Evolutionary conservation across 2,113 vertebrate genomes (phyloP), one percentile per base, ranked within the genome.

Genomic region (Nematolebias whitei): DNA sequence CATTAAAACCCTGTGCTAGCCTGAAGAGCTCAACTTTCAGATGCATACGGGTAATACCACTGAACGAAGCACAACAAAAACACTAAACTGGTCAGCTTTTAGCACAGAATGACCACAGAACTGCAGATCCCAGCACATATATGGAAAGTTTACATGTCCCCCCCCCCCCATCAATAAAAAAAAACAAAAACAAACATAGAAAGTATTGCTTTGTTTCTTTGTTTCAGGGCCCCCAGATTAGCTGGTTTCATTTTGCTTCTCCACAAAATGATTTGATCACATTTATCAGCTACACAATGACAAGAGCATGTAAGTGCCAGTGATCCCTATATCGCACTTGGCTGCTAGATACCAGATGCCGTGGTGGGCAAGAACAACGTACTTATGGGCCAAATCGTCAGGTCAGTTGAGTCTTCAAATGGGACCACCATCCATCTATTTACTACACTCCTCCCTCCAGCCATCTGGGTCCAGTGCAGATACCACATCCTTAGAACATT

Each of bases 161-260:
- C 76, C 80, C 71, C 40, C 44, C 54, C 44, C 44, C 44, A 68
- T 69, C 64, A 40, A 71, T 68, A 35, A 52, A 18, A 74, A 66
- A 69, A 22, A 50, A 16, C 22, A 20, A 12, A 68, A 80, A 38
- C 61, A 48, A 58, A 83, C 44, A 41, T 72, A 55, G 62, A 40
- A 83, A 87, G 71, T 90, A 90, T 90, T 89, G 89, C 86, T 86
- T 79, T 63, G 78, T 74, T 43, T 2, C 52, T 68, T 52, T 71
- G 35, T 64, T 74, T 55, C 61, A 51, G 59, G 71, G 78, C 71
- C 55, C 5, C 63, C 74, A 79, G 74, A 80, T 78, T 24, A 58
- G 66, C 73, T 77, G 74, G 48, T 75, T 77, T 79, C 56, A 56
- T 50, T 66, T 72, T 55, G 59, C 66, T 51, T 55, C 47, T 74